These are phyloP conservation scores for Zaprionus tsacasi DNA, from an alignment of 1,140 invertebrate species.

Conservation along the genomic window DNA sequence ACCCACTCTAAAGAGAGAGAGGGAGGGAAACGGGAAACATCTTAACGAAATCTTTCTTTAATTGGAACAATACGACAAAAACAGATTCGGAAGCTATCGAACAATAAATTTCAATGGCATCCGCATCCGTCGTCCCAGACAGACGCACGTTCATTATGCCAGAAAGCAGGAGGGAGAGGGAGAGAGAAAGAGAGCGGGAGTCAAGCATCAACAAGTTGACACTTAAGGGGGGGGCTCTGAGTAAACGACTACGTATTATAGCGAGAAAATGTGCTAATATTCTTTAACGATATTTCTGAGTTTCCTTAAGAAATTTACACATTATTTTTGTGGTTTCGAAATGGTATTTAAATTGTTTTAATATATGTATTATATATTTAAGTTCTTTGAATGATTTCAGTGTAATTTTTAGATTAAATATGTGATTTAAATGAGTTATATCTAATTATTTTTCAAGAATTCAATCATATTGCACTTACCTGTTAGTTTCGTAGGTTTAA, in stretches of 20 bases:
- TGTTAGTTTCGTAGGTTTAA: background rate
- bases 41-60: conserved; percentile 3
- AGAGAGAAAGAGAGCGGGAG: background rate
- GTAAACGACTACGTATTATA: background rate
- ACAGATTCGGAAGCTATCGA: conserved; percentile 2
- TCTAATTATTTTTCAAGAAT: too few relatives aligned
- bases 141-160: background rate
- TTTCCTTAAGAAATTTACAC: background rate
- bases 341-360: too few relatives aligned
- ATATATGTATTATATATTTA: too few relatives aligned
- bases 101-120: conserved; percentile 7
- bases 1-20: background rate
- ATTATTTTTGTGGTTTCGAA: background rate
- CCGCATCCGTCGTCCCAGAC: background rate
- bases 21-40: background rate
- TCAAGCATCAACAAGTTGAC: conserved; percentile 2
- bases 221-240: background rate
- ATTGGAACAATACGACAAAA: conserved; percentile 7
- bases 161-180: background rate
- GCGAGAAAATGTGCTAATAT: background rate
- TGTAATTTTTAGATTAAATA: too few relatives aligned
- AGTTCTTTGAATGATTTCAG: too few relatives aligned
- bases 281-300: too few relatives aligned
- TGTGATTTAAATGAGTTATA: too few relatives aligned
- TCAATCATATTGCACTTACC: background rate